Conservation (phyloP, 2,888 invertebrate genomes). For the Hypena proboscidalis region DNA sequence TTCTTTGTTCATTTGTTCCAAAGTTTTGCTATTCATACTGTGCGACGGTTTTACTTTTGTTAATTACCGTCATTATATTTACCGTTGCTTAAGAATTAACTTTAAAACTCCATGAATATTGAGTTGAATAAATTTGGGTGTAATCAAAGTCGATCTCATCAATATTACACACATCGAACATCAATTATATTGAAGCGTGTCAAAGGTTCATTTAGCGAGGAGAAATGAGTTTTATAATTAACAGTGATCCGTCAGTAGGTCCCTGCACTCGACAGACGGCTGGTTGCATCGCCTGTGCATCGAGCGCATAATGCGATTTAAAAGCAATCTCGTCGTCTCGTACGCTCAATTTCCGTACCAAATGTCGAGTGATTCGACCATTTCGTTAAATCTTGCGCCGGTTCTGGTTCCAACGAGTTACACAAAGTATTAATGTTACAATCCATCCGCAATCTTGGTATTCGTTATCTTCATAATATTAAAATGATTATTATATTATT, state of each 20-base stretch:
- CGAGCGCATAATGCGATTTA: conserved; percentile 73
- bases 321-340: conserved; percentile 74
- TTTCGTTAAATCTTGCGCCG: conserved; percentile 36
- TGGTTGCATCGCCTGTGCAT: conserved; percentile 53
- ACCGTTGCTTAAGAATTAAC: too few species aligned
- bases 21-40: conserved; percentile 9
- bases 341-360: conserved; percentile 74
- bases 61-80: background rate
- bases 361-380: conserved; percentile 57
- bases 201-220: conserved; percentile 32
- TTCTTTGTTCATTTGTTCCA: conserved; percentile 37
- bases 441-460: too few species aligned
- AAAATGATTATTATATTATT: too few species aligned
- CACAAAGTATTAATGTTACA: conserved; percentile 14
- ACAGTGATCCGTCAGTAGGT: conserved; percentile 36
- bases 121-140: background rate
- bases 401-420: conserved; percentile 20
- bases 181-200: conserved; percentile 32
- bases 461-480: too few species aligned
- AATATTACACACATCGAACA: conserved; percentile 21
- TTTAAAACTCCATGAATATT: too few species aligned
- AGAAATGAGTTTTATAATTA: conserved; percentile 50
- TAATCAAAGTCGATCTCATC: conserved; percentile 21
- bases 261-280: conserved; percentile 40
- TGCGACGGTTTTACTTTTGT: conserved; percentile 1